phyloP scores from a whole-genome alignment of 2,888 invertebrate species.

The Pollenia angustigena region DNA sequence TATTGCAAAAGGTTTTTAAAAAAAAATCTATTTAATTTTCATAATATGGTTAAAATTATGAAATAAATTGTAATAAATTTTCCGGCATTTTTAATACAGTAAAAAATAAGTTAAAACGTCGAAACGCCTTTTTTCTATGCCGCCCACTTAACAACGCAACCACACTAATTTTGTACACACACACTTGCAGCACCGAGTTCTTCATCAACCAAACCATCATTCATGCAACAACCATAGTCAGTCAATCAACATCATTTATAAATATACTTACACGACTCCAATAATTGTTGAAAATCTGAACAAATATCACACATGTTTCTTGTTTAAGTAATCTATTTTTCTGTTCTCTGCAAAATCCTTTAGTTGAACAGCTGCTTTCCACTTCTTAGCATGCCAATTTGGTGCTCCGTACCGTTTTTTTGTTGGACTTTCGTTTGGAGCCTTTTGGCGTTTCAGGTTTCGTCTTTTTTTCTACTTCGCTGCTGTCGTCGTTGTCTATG shows the following conservation, averaged over 20 bases:
- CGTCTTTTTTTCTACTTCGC: slow-evolving; percentile 70
- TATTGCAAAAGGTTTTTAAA: too few species aligned
- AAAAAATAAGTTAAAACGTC: slow-evolving; percentile 4
- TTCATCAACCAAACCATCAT: slow-evolving; percentile 19
- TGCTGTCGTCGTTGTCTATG: slow-evolving; percentile 67
- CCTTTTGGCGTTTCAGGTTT: slow-evolving; percentile 67
- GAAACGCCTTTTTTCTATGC: slow-evolving; percentile 31
- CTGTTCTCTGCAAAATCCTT: slow-evolving; percentile 38
- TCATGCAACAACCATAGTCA: slow-evolving; percentile 34
- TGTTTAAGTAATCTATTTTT: slow-evolving; percentile 7
- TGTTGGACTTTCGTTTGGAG: slow-evolving; percentile 47
- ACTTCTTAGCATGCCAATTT: slow-evolving; percentile 39
- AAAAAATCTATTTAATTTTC: too few species aligned
- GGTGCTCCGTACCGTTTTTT: slow-evolving; percentile 34
- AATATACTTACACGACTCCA: slow-evolving; percentile 90
- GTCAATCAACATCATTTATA: background rate
- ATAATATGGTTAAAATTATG: too few species aligned
- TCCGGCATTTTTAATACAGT: slow-evolving; percentile 50
- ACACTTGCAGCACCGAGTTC: slow-evolving; percentile 14
- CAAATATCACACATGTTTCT: slow-evolving; percentile 95
- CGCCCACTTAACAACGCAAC: slow-evolving; percentile 45
- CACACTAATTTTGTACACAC: slow-evolving; percentile 12
- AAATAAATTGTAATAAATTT: slow-evolving; percentile 13
- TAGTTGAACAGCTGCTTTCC: slow-evolving; percentile 47
- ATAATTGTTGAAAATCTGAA: slow-evolving; percentile 95